Conservation (phyloP, 2,888 invertebrate species). For the Pheosia gnoma region DNA sequence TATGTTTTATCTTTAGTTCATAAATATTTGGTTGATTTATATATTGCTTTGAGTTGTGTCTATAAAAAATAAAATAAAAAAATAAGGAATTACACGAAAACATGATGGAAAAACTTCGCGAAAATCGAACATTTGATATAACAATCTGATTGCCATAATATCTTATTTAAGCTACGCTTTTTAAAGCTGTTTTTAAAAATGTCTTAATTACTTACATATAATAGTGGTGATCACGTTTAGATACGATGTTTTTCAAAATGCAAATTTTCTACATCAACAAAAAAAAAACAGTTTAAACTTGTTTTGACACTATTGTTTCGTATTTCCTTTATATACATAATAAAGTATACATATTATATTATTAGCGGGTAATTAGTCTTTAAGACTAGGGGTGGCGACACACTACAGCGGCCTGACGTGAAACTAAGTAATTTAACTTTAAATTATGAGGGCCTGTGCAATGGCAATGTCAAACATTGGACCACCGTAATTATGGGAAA, state of each 20-base stretch:
- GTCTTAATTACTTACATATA: not conserved
- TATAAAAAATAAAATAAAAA: too few species aligned
- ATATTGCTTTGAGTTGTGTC: not conserved
- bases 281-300: slow-evolving; percentile 1
- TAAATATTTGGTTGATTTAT: slow-evolving; percentile 3
- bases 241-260: slow-evolving; percentile 2
- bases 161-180: not conserved
- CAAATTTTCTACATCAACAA: not conserved
- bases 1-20: not conserved
- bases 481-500: too few species aligned
- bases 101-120: too few species aligned
- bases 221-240: not conserved
- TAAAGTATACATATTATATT: not conserved
- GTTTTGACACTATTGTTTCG: not conserved
- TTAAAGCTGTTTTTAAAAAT: not conserved
- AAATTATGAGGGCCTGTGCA: too few species aligned
- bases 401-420: too few species aligned
- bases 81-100: too few species aligned
- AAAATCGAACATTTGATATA: not conserved
- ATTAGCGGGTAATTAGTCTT: not conserved
- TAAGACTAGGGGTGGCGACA: not conserved
- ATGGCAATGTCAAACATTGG: too few species aligned
- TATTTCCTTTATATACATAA: slow-evolving; percentile 1
- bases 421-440: too few species aligned
- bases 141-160: not conserved